A percentile compares a stretch with the other conserved stretches of the same genome.
Evolutionary conservation across 2,113 vertebrate genomes (phyloP).

Genomic region (Serinus canaria): DNA sequence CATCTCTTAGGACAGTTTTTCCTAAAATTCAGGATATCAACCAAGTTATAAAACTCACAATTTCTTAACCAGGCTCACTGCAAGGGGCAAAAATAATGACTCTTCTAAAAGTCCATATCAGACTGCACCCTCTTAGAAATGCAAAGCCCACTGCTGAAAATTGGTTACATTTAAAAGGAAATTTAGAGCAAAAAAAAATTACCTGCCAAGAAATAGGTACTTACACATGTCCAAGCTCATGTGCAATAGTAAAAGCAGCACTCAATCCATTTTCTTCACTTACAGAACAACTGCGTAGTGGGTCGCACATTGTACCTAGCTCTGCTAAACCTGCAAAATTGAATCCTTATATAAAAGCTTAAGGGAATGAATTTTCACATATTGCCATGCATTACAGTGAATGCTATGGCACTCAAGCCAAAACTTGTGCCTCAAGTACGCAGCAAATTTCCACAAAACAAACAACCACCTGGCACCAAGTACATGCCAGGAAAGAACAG

Average conservation of each 20-base stretch:
- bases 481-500: background rate
- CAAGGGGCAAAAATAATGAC: background rate
- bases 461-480: background rate
- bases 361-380: background rate
- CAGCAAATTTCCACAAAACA: background rate
- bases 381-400: background rate
- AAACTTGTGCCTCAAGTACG: background rate
- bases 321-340: constrained; percentile 88
- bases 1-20: background rate
- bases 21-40: background rate
- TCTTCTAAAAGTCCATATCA: background rate
- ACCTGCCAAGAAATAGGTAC: constrained; percentile 64
- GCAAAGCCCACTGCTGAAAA: background rate
- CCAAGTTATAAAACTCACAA: background rate
- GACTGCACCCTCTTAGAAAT: background rate
- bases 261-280: constrained; percentile 97
- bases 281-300: constrained; percentile 92
- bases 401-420: background rate
- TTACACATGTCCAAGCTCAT: constrained; percentile 97
- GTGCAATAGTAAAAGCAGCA: constrained; percentile 94
- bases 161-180: background rate
- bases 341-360: constrained; percentile 35
- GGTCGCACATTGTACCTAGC: constrained; percentile 95
- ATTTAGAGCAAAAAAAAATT: background rate
- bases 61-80: background rate